Evolutionary conservation across 2,888 invertebrate genomes (phyloP).

Genomic region (Sarcophaga variegata): DNA sequence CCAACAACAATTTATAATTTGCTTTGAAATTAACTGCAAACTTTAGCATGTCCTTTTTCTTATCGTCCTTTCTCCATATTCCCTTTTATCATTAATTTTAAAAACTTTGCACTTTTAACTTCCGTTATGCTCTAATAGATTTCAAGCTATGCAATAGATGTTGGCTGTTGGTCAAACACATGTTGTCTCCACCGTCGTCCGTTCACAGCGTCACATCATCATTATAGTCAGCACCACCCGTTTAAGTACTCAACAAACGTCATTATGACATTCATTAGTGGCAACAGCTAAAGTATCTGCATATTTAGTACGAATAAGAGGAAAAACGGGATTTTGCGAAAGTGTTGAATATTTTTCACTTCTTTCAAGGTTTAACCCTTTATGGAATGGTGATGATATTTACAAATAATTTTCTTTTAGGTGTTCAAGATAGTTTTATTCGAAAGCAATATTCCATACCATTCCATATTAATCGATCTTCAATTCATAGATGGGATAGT

Average conservation of each 20-base stretch:
- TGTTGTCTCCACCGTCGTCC: background rate
- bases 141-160: background rate
- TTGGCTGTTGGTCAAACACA: background rate
- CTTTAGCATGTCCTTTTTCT: constrained; percentile 24
- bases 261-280: constrained; percentile 47
- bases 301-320: constrained; percentile 47
- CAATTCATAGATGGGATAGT: too few species aligned
- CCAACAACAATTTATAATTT: constrained; percentile 51
- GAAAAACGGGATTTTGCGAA: background rate
- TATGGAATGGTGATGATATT: background rate
- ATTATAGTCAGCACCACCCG: constrained; percentile 13
- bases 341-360: background rate
- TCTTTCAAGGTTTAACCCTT: background rate
- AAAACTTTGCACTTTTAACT: constrained; percentile 50
- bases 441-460: too few species aligned
- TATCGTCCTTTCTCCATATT: background rate
- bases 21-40: constrained; percentile 59
- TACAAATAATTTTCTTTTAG: too few species aligned
- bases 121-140: constrained; percentile 54
- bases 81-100: background rate
- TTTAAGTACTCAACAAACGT: constrained; percentile 44
- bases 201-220: constrained; percentile 1
- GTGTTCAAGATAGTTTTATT: too few species aligned
- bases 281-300: constrained; percentile 37
- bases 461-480: too few species aligned